Conservation (phyloP, 2,113 vertebrate species). For the Limnothrissa miodon region DNA sequence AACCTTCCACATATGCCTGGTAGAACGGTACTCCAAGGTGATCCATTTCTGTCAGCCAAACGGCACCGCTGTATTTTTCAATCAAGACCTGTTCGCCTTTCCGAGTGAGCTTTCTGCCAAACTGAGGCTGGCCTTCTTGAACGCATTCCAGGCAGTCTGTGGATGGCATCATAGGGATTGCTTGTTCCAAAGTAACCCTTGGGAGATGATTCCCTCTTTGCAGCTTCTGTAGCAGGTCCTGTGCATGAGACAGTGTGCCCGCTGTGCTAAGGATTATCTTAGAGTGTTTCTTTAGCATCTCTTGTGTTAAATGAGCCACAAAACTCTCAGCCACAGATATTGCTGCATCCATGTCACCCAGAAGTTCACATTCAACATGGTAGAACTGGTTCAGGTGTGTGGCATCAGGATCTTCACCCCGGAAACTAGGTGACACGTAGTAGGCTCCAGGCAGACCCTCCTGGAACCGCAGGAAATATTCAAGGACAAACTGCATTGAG, state of each 20-base stretch:
- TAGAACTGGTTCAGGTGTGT: slow-evolving; percentile 79
- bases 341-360: slow-evolving; percentile 71
- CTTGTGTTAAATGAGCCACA: slow-evolving; percentile 63
- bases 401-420: slow-evolving; percentile 74
- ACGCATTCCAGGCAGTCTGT: slow-evolving; percentile 74
- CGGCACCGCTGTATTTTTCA: slow-evolving; percentile 66
- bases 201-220: slow-evolving; percentile 59
- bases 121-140: slow-evolving; percentile 68
- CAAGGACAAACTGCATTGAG: slow-evolving; percentile 78
- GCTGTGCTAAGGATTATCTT: slow-evolving; percentile 64
- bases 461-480: slow-evolving; percentile 77
- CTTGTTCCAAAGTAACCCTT: slow-evolving; percentile 68
- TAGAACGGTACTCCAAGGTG: slow-evolving; percentile 77
- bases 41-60: slow-evolving; percentile 79
- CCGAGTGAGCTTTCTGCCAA: slow-evolving; percentile 74
- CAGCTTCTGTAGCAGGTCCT: slow-evolving; percentile 58
- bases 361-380: slow-evolving; percentile 75
- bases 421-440: slow-evolving; percentile 75
- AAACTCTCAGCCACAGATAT: slow-evolving; percentile 72
- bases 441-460: slow-evolving; percentile 70
- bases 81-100: slow-evolving; percentile 72
- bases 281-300: slow-evolving; percentile 69
- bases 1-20: slow-evolving; percentile 71
- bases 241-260: slow-evolving; percentile 64
- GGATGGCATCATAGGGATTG: slow-evolving; percentile 71